These are phyloP conservation scores for Tokudaia muenninki DNA, from an alignment of 2,797 vertebrate species.

Conservation along the genomic window DNA sequence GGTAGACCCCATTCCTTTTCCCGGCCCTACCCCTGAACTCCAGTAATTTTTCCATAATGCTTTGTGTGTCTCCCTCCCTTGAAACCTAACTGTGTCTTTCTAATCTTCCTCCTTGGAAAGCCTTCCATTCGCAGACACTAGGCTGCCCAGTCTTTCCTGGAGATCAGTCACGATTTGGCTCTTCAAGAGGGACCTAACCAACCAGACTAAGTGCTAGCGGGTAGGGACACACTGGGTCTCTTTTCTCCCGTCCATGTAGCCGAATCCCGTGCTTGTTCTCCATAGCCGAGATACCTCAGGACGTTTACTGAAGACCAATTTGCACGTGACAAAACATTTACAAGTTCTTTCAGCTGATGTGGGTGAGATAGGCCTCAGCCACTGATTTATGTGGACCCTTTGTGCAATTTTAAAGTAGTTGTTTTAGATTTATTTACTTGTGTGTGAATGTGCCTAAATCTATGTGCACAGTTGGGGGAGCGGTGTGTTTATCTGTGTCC, in stretches of 20 bases:
- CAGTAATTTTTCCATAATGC: background rate
- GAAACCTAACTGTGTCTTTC: slow-evolving; percentile 28
- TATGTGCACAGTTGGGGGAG: too few relatives aligned
- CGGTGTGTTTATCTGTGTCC: background rate
- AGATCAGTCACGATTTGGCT: background rate
- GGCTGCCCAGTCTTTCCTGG: background rate
- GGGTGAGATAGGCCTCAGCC: background rate
- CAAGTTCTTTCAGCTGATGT: background rate
- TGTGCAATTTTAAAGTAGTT: background rate
- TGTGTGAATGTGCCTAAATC: background rate
- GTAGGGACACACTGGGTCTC: background rate
- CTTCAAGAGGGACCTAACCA: background rate
- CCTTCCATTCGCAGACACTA: background rate
- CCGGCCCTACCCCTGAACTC: background rate
- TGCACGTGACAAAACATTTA: slow-evolving; percentile 53
- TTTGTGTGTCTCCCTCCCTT: background rate
- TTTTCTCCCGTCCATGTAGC: background rate
- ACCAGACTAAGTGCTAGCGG: background rate
- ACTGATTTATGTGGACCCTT: background rate
- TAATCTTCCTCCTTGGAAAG: background rate
- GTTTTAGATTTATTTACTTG: background rate
- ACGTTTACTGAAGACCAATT: slow-evolving; percentile 15
- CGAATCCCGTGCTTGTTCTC: slow-evolving; percentile 16
- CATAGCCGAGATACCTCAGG: background rate
- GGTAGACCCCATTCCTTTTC: background rate